A percentile compares a stretch with the other conserved stretches of the same genome.
Conservation (phyloP, 2,888 invertebrate genomes). For the Drosophila neonasuta region DNA sequence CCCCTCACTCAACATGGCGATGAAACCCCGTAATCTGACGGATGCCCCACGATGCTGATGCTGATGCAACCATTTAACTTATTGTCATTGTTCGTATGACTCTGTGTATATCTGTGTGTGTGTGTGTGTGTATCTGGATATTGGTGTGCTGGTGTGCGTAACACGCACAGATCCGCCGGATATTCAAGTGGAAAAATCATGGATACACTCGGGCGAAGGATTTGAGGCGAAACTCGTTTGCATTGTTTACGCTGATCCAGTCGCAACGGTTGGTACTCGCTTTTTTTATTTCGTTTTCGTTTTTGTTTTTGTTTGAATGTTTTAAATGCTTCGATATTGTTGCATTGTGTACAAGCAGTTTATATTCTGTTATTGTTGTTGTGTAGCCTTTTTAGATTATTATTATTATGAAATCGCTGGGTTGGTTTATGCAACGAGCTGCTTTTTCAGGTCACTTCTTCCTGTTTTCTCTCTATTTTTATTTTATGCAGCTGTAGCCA, state of each 20-base stretch:
- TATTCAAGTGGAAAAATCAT: constrained; percentile 87
- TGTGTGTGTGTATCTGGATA: constrained; percentile 12
- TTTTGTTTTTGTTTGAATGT: constrained; percentile 27
- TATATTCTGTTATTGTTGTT: constrained; percentile 31
- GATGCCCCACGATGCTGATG: constrained; percentile 22
- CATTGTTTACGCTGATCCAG: constrained; percentile 87
- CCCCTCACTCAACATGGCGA: background rate
- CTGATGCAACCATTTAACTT: constrained; percentile 35
- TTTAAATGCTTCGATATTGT: constrained; percentile 54
- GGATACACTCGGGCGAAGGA: constrained; percentile 88
- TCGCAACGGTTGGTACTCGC: constrained; percentile 84
- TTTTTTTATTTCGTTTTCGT: constrained; percentile 72
- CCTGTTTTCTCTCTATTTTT: constrained; percentile 4
- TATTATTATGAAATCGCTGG: constrained; percentile 48
- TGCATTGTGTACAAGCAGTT: constrained; percentile 40
- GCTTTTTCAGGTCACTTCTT: constrained; percentile 62
- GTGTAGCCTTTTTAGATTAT: constrained; percentile 55
- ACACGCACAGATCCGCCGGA: constrained; percentile 85
- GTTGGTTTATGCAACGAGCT: constrained; percentile 50
- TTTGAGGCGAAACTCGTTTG: constrained; percentile 87
- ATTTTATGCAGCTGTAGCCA: constrained; percentile 1
- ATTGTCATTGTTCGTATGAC: constrained; percentile 19
- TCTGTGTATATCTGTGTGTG: constrained; percentile 6
- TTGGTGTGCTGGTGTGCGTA: constrained; percentile 17
- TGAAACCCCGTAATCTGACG: constrained; percentile 19